These are phyloP conservation scores for Nomada ferruginata DNA, from an alignment of 2,888 invertebrate genomes.

Conservation along the genomic window DNA sequence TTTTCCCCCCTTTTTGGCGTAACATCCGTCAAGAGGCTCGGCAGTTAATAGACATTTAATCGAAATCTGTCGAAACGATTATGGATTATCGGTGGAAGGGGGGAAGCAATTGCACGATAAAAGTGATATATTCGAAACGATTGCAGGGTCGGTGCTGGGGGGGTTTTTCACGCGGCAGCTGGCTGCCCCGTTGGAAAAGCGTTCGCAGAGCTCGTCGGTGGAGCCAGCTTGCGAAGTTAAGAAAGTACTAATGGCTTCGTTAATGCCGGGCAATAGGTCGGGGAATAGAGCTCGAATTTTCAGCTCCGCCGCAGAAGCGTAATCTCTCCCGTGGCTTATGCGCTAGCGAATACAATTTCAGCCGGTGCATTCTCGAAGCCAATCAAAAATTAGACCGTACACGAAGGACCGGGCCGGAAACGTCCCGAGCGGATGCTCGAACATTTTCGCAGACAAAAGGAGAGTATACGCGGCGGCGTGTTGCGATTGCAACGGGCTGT, in stretches of 20 bases:
- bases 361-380: conserved; percentile 38
- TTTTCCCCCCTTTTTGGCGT: too few species aligned
- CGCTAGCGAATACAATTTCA: conserved; percentile 11
- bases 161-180: conserved; percentile 65
- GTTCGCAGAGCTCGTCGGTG: not conserved
- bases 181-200: conserved; percentile 15
- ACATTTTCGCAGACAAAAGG: conserved; percentile 10
- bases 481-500: conserved; percentile 31
- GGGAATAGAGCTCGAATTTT: conserved; percentile 57
- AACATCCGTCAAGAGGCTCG: too few species aligned
- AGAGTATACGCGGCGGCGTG: not conserved
- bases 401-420: not conserved
- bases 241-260: conserved; percentile 67
- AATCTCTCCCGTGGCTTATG: conserved; percentile 44
- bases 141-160: conserved; percentile 24
- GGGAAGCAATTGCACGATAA: conserved; percentile 33
- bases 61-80: conserved; percentile 33
- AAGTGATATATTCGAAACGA: conserved; percentile 52
- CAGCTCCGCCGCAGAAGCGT: conserved; percentile 27
- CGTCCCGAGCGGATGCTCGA: not conserved
- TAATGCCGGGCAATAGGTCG: conserved; percentile 55
- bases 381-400: conserved; percentile 61
- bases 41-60: conserved; percentile 56
- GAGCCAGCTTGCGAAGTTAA: conserved; percentile 43
- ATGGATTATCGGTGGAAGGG: conserved; percentile 44